A percentile compares a stretch with the other conserved stretches of the same genome.
phyloP scores from a whole-genome alignment of 2,888 invertebrate genomes.

The Schizotus pectinicornis region DNA sequence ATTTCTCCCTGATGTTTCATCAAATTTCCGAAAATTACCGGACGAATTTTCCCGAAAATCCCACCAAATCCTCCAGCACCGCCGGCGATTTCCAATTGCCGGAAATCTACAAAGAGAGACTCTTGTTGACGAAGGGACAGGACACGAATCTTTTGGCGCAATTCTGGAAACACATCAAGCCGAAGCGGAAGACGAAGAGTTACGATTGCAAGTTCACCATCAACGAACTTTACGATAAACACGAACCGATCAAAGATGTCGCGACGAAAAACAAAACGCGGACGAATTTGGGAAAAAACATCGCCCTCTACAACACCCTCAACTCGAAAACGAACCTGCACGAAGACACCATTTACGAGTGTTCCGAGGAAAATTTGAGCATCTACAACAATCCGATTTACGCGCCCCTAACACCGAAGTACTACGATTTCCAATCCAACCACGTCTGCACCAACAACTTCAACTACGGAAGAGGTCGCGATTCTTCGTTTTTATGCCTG shows the following conservation, averaged over 20 bases:
- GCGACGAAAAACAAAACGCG: constrained; percentile 25
- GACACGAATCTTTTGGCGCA: constrained; percentile 32
- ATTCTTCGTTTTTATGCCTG: no score
- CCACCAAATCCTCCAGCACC: constrained; percentile 23
- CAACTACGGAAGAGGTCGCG: constrained; percentile 3
- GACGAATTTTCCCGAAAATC: constrained; percentile 47
- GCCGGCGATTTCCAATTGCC: constrained; percentile 40
- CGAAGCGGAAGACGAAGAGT: constrained; percentile 33
- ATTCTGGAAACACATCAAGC: constrained; percentile 43
- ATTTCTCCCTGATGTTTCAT: constrained; percentile 42
- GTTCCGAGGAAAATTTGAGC: constrained; percentile 54
- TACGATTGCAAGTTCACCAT: constrained; percentile 45
- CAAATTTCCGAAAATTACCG: constrained; percentile 53
- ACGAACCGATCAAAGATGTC: neutral
- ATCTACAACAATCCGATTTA: constrained; percentile 56
- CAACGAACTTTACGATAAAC: constrained; percentile 43
- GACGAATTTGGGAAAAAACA: constrained; percentile 42
- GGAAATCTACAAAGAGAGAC: constrained; percentile 48
- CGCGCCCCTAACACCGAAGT: constrained; percentile 33
- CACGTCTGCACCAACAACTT: constrained; percentile 17
- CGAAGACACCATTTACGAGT: constrained; percentile 56
- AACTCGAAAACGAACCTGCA: constrained; percentile 53
- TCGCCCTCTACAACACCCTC: constrained; percentile 48
- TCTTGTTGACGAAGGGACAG: constrained; percentile 35
- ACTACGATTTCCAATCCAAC: constrained; percentile 40